These are phyloP conservation scores for Metellina segmentata DNA, from an alignment of 2,888 invertebrate genomes.

Conservation along the genomic window DNA sequence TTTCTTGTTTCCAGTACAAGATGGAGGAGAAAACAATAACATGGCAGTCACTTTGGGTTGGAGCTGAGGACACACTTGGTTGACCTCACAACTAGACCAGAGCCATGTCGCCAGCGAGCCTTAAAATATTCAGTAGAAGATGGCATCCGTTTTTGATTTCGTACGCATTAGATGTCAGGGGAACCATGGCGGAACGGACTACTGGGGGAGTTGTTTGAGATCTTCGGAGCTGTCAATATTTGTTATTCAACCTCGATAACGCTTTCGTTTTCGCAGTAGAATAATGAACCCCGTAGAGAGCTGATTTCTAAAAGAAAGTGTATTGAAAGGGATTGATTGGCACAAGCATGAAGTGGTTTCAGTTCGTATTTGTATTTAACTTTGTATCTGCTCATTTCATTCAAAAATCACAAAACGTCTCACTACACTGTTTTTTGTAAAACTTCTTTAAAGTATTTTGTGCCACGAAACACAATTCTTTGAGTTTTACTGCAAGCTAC, in stretches of 20 bases:
- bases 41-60: conserved; percentile 17
- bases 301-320: background rate
- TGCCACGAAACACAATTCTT: too few relatives aligned
- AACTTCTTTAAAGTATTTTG: too few relatives aligned
- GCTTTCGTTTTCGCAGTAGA: too few relatives aligned
- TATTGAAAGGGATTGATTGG: background rate
- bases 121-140: background rate
- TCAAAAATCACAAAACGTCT: too few relatives aligned
- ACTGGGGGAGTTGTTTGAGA: background rate
- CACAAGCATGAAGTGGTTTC: too few relatives aligned
- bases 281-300: too few relatives aligned
- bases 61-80: conserved; percentile 39
- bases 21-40: conserved; percentile 11
- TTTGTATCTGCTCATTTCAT: too few relatives aligned
- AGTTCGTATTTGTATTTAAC: too few relatives aligned
- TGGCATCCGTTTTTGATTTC: conserved; percentile 26
- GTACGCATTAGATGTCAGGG: background rate
- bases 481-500: too few relatives aligned
- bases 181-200: background rate
- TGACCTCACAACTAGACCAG: conserved; percentile 46
- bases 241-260: too few relatives aligned
- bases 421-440: too few relatives aligned
- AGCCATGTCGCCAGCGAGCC: conserved; percentile 10
- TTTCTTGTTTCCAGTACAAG: conserved; percentile 11
- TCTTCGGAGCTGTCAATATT: too few relatives aligned